Evolutionary conservation across 2,888 invertebrate genomes (phyloP), one percentile per base, ranked within the genome.

Genomic region (Pollenia amentaria): DNA sequence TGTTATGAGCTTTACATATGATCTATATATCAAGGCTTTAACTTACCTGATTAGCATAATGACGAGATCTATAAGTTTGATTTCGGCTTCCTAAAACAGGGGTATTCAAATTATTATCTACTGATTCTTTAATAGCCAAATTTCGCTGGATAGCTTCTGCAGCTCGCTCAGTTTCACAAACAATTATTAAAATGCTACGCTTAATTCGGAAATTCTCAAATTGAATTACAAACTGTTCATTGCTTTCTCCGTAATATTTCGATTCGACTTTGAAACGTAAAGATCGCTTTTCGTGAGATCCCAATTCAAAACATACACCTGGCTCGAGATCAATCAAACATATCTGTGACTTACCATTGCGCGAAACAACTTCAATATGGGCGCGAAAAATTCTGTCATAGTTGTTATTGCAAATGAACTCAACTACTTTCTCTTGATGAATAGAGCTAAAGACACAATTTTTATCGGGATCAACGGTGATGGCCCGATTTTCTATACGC

Each of bases 391-490:
- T 11, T 1, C 89, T 89, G 3, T 88, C 85, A 3, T 88, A 80
- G 12, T 90, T 90, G 40, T 92, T 92, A 6, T 42, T 88, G 0
- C 92, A 4, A 1, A 80, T 87, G 0, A 92, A 70, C 0, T 89
- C 87, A 1, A 91, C 40, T 1, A 77, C 69, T 3, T 90, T 80
- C 1, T 89, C 91, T 88, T 94, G 93, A 57, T 93, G 92, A n/a
- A 94, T 90, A 42, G 94, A 91, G 7, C 91, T 89, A 90, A 93
- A 92, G 8, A 92, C 90, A 79, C 95, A 91, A 42, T 90, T 91
- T 38, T 94, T 90, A 73, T 94, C 87, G 7, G 94, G 94, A 14
- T 94, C 94, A 42, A 97, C 93, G 46, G 93, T 90, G 21, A 87
- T 65, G 12, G 85, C 85, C n/a, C 72, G 83, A 29, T 84, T 80